Evolutionary conservation across 2,888 invertebrate species (phyloP), one percentile per base, ranked within the genome.

Genomic region (Megalurothrips usitatus): DNA sequence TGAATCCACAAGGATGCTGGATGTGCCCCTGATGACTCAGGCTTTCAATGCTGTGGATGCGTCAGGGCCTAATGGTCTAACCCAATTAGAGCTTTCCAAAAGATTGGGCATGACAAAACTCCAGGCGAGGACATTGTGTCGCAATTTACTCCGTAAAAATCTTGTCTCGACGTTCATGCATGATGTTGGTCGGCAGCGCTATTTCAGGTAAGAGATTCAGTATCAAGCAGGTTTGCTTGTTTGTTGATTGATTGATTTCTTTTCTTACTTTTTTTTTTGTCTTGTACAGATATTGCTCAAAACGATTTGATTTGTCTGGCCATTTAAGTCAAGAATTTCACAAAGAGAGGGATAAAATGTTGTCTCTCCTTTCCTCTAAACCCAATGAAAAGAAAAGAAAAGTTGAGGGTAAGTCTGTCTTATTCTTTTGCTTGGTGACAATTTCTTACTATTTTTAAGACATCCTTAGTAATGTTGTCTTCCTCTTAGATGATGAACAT

Each of bases 181-280:
- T 79, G 91, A 91, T 83, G 85, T 88, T 78, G 91, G 91, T 12
- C 87, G 91, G 68, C 91, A 91, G 83, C 87, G 91, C 78, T 87
- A 89, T 0, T 87, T 87, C 14, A 89, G 88, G 85, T 90, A 86
- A 84, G 87, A 34, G 34, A 34, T 49, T 80, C 52, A 4, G n/a
- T 48, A 28, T 79, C 49, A 26, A 23, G 75, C 79, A 19, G 58
- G 43, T 23, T 58, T 23, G 26, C 1, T 26, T 75, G 8, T 49
- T 1, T 10, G 6, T 49, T 4, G 14, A 79, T 43, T 81, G 28
- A 26, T 14, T 79, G 23, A 1, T 79, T 79, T 80, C 8, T 43
- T 80, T 52, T 26, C 80, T 80, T 80, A 78, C 78, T 78, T 9
- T 19, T 58, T 3, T 63, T n/a, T 63, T 26, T 63, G n/a, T 68